Percentiles rank a stretch among this genome's conserved stretches.
phyloP scores from a whole-genome alignment of 2,888 invertebrate genomes.

The Ceratothoa steindachneri region DNA sequence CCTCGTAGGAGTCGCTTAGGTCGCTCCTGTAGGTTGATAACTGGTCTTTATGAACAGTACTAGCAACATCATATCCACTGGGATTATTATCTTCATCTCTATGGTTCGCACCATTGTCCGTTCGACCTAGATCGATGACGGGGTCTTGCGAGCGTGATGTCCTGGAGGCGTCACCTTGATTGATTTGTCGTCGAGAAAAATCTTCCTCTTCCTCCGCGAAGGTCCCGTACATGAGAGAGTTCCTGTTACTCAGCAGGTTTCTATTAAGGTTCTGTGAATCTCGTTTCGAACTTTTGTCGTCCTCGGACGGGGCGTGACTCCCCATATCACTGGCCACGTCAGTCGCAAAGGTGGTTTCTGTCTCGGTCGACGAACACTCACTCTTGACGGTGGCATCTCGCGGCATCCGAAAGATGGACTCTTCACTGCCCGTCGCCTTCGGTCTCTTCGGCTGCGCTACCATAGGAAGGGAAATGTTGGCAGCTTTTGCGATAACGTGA shows the following conservation, averaged over 20 bases:
- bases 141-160: background rate
- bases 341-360: constrained; percentile 4
- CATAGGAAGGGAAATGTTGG: too few species aligned
- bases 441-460: background rate
- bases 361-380: background rate
- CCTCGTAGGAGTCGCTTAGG: background rate
- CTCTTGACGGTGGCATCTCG: background rate
- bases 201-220: background rate
- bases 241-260: background rate
- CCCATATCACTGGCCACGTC: background rate
- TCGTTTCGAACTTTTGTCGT: background rate
- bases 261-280: background rate
- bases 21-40: background rate
- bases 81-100: background rate
- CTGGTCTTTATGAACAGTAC: background rate
- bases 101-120: background rate
- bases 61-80: too few species aligned
- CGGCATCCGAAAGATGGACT: background rate
- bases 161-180: background rate
- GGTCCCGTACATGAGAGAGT: constrained; percentile 1
- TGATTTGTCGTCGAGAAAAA: background rate
- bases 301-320: background rate
- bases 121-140: background rate
- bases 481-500: constrained; percentile 13
- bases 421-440: background rate